Evolutionary conservation across 2,888 invertebrate genomes (phyloP).

Genomic region (Tinea pellionella): DNA sequence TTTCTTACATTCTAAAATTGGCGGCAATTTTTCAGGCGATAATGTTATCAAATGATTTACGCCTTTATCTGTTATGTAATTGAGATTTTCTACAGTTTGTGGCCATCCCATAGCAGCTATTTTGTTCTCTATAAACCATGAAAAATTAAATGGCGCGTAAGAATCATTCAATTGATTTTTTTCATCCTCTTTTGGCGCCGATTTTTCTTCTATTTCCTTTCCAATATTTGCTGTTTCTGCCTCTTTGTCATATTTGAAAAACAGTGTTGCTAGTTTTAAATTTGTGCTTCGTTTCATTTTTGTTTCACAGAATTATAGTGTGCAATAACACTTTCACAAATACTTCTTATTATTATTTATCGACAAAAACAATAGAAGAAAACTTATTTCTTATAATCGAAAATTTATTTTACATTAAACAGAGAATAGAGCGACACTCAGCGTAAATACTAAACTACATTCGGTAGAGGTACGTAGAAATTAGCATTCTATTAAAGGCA

Average conservation of each 20-base stretch:
- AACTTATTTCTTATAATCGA: too few relatives aligned
- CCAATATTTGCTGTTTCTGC: not conserved
- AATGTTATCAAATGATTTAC: conserved; percentile 74
- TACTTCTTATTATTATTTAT: too few relatives aligned
- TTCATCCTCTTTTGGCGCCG: not conserved
- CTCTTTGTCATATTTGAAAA: conserved; percentile 10
- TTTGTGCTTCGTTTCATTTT: not conserved
- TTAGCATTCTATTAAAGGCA: not conserved
- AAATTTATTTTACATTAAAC: too few relatives aligned
- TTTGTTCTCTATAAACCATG: conserved; percentile 74
- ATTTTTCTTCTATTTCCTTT: not conserved
- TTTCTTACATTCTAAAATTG: conserved; percentile 60
- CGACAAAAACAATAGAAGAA: too few relatives aligned
- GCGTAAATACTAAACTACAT: not conserved
- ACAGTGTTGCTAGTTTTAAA: conserved; percentile 2
- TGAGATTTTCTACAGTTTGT: conserved; percentile 67
- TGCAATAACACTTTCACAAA: too few relatives aligned
- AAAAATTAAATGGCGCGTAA: conserved; percentile 75
- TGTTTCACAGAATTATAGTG: too few relatives aligned
- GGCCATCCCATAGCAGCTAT: conserved; percentile 79
- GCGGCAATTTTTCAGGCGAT: conserved; percentile 74
- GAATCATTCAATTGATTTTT: conserved; percentile 20
- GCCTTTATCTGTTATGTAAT: conserved; percentile 69
- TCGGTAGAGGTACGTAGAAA: not conserved
- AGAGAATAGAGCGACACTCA: too few relatives aligned